phyloP scores from a whole-genome alignment of 1,140 invertebrate species.

The Hetaerina americana region DNA sequence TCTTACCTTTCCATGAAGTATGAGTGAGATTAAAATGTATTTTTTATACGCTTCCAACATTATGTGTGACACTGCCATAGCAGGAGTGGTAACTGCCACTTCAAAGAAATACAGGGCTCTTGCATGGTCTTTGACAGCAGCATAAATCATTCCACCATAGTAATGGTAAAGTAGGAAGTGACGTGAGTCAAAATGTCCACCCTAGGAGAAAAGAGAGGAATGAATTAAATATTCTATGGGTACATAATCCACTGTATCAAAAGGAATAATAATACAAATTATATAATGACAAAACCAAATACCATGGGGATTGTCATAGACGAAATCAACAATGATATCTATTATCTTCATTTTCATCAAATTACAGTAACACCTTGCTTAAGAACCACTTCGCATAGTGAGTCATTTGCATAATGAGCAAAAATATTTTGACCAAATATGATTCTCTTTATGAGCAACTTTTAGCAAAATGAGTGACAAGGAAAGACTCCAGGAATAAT shows the following conservation, averaged over 20 bases:
- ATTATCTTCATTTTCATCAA: not conserved
- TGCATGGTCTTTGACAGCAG: conserved; percentile 83
- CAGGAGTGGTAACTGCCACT: conserved; percentile 84
- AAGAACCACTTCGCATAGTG: no score
- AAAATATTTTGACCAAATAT: no score
- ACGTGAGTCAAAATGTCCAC: conserved; percentile 75
- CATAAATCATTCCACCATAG: conserved; percentile 95
- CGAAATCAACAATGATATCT: not conserved
- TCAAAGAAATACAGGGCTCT: conserved; percentile 90
- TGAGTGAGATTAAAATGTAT: conserved; percentile 81
- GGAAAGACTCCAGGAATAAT: no score
- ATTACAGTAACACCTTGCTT: not conserved
- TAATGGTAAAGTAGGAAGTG: conserved; percentile 92
- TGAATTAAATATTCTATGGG: not conserved
- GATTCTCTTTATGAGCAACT: no score
- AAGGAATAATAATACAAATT: not conserved
- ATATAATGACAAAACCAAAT: not conserved
- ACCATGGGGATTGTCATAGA: not conserved
- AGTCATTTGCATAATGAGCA: no score
- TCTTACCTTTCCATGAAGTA: conserved; percentile 73
- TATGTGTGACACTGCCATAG: conserved; percentile 86
- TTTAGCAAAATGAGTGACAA: no score
- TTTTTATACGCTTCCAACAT: conserved; percentile 97
- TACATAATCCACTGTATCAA: not conserved
- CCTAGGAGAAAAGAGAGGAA: conserved; percentile 28